phyloP scores from a whole-genome alignment of 1,140 invertebrate genomes.

The Neodiprion fabricii region DNA sequence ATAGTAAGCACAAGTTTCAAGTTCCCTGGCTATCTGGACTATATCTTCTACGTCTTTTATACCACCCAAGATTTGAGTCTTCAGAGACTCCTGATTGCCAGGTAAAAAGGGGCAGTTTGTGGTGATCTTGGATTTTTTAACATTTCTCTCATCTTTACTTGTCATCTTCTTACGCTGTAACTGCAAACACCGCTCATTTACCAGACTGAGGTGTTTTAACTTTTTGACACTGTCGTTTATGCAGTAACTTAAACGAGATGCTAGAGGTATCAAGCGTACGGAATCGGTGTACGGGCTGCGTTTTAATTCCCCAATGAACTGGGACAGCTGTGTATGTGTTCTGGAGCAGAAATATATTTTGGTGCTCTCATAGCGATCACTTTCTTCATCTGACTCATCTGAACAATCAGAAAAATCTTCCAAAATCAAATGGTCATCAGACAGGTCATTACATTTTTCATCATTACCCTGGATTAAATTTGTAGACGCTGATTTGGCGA shows the following conservation, averaged over 20 bases:
- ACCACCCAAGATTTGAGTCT: constrained; percentile 71
- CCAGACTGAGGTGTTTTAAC: constrained; percentile 79
- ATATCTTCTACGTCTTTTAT: constrained; percentile 91
- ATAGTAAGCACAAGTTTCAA: constrained; percentile 92
- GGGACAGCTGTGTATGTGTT: constrained; percentile 95
- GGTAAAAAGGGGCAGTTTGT: constrained; percentile 73
- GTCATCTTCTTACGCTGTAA: constrained; percentile 76
- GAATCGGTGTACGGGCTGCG: constrained; percentile 79
- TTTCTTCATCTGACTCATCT: constrained; percentile 59
- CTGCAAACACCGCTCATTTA: constrained; percentile 95
- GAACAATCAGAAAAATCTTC: constrained; percentile 61
- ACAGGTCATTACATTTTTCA: constrained; percentile 38
- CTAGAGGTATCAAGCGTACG: constrained; percentile 82
- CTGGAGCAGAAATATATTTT: constrained; percentile 94
- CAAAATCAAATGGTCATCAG: constrained; percentile 52
- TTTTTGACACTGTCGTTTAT: constrained; percentile 84
- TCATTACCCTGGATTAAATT: constrained; percentile 41
- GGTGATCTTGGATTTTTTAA: constrained; percentile 68
- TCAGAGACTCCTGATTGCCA: constrained; percentile 68
- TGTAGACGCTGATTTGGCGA: constrained; percentile 30
- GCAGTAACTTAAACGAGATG: constrained; percentile 92
- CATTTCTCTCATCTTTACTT: constrained; percentile 67
- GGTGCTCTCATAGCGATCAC: constrained; percentile 53
- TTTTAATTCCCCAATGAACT: constrained; percentile 91
- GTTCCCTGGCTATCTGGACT: constrained; percentile 70